These are phyloP conservation scores for Aporrectodea caliginosa DNA, from an alignment of 1,140 invertebrate species.

Conservation along the genomic window DNA sequence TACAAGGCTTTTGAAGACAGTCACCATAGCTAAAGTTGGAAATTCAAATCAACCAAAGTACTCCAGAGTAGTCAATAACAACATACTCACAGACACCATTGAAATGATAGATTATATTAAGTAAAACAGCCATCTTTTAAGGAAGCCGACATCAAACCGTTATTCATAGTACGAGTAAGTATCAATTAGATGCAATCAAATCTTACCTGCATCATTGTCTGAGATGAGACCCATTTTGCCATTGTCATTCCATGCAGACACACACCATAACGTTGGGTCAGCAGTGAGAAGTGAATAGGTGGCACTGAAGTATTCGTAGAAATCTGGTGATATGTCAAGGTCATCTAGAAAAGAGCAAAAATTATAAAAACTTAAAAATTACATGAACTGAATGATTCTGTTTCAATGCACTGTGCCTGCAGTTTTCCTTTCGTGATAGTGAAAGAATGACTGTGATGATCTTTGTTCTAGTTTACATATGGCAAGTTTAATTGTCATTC, in stretches of 20 bases:
- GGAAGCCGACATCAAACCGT: no score
- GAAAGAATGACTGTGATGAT: neutral
- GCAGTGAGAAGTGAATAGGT: constrained; percentile 76
- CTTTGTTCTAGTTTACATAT: neutral
- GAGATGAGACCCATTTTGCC: constrained; percentile 82
- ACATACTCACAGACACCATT: no score
- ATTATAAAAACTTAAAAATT: neutral
- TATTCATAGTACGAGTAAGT: no score
- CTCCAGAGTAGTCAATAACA: neutral
- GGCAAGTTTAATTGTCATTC: neutral
- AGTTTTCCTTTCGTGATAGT: neutral
- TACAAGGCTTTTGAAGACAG: neutral
- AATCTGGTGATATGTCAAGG: constrained; percentile 92
- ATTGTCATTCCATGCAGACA: constrained; percentile 98
- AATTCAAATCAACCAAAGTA: neutral
- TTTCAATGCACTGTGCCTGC: no score
- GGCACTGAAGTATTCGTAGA: constrained; percentile 92
- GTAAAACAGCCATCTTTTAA: no score
- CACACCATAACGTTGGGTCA: constrained; percentile 81
- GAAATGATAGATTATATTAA: no score
- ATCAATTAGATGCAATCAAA: no score
- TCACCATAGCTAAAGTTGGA: neutral
- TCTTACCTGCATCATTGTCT: constrained; percentile 57
- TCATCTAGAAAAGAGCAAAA: constrained; percentile 72
- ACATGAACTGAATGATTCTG: neutral